Base-by-base conservation (phyloP, 2,888 invertebrate species). In the Lordiphosa fenestrarum region DNA sequence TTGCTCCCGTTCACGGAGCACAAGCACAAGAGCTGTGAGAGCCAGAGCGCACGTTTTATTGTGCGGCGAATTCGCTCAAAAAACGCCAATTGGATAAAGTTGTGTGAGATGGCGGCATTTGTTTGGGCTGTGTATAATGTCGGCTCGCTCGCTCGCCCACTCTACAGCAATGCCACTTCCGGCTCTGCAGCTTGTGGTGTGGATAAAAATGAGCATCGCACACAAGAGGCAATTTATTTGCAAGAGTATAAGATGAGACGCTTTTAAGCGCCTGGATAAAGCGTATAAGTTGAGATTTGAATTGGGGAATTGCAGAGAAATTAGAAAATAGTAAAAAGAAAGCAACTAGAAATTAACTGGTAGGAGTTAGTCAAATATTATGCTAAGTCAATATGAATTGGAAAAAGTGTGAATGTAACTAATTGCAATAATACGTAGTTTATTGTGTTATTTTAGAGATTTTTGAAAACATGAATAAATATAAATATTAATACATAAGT, bases 31-130 rank as follows among this genome's bases (percentile, higher is more conserved):
- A 25, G 25, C 6, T 25, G 25, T 6, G 25, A 25, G 25, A 6
- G 25, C 15, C n/a, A 46, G 9, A 44, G 7, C 7, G 25, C 60
- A 63, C 72, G 61, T 63, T 69, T 68, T 66, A 59, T 68, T 63
- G 33, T 68, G 62, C 69, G 84, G 87, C 85, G 86, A 86, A 85
- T 77, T 77, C 84, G 71, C 87, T 85, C 86, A 82, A 85, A 85
- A 73, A 78, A 78, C 55, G 78, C 85, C 75, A 60, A 74, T 70
- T 59, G 76, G 71, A 75, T 77, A 77, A 73, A 62, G 35, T 39
- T 38, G 69, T 66, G 13, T 21, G 73, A 73, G 59, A 67, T 47
- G 51, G 78, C 71, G 51, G 21, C 61, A 53, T 50, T 53, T 30
- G 59, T 60, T 48, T 57, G 44, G 40, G 49, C 60, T 50, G 36